A percentile compares a stretch with the other conserved stretches of the same genome.
Evolutionary conservation across 1,140 invertebrate genomes (phyloP).

Genomic region (Zaprionus africanus): DNA sequence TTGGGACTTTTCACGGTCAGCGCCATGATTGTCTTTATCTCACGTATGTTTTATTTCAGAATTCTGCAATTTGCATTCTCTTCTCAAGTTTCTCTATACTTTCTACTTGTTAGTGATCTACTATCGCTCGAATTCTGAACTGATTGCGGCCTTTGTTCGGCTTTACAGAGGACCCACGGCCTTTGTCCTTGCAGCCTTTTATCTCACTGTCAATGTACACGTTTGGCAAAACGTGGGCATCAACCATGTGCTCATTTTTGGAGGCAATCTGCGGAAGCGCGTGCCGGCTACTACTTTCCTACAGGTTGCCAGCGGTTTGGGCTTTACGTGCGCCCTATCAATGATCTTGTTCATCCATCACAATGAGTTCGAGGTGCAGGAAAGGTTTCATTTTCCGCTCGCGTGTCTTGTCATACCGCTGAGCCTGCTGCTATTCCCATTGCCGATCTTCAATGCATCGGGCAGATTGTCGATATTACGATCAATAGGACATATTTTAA

Average conservation of each 20-base stretch:
- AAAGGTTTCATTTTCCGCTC: constrained; percentile 87
- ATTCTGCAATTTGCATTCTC: no score
- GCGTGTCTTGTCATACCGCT: constrained; percentile 86
- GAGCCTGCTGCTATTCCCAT: constrained; percentile 88
- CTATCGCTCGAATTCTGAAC: neutral
- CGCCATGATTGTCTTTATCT: constrained; percentile 85
- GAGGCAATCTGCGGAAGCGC: constrained; percentile 90
- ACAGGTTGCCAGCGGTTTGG: constrained; percentile 88
- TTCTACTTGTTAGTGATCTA: neutral
- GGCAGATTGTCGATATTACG: constrained; percentile 84
- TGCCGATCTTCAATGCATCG: constrained; percentile 86
- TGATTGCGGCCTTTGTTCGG: constrained; percentile 20
- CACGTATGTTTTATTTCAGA: constrained; percentile 80
- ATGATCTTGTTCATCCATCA: constrained; percentile 85
- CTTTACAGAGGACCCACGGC: constrained; percentile 89
- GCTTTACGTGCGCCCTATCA: constrained; percentile 88
- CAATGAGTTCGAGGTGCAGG: constrained; percentile 84
- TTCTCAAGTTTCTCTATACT: neutral
- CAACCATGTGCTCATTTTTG: constrained; percentile 92
- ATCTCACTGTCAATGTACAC: constrained; percentile 89
- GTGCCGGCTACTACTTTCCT: constrained; percentile 87
- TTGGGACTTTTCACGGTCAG: constrained; percentile 87
- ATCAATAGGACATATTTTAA: constrained; percentile 86
- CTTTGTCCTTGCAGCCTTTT: constrained; percentile 86
- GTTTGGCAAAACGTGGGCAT: constrained; percentile 90